Evolutionary conservation across 2,888 invertebrate species (phyloP).

Genomic region (Serripes groenlandicus): DNA sequence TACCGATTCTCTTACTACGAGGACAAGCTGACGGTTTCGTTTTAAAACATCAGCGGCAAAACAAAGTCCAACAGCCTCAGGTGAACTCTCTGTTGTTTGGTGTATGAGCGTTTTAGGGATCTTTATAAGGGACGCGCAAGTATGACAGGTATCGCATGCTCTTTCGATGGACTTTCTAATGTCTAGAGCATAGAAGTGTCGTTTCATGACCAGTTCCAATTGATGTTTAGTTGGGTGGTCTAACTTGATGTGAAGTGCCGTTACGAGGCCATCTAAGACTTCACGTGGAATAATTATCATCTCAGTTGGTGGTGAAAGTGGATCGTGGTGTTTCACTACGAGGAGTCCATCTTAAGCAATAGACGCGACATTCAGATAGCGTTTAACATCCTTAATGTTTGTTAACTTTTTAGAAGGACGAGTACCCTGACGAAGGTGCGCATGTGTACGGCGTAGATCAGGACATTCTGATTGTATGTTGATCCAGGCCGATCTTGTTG

Average conservation of each 20-base stretch:
- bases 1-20: constrained; percentile 54
- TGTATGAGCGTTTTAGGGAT: constrained; percentile 39
- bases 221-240: constrained; percentile 62
- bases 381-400: constrained; percentile 66
- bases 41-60: constrained; percentile 73
- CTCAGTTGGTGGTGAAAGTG: constrained; percentile 41
- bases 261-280: constrained; percentile 62
- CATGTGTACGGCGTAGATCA: constrained; percentile 65
- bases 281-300: constrained; percentile 64
- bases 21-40: constrained; percentile 62
- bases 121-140: constrained; percentile 63
- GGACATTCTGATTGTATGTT: constrained; percentile 65
- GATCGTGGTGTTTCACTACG: constrained; percentile 39
- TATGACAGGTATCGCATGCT: constrained; percentile 57
- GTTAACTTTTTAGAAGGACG: constrained; percentile 70
- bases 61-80: constrained; percentile 52
- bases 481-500: constrained; percentile 61
- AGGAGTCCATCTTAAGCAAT: constrained; percentile 68
- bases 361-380: constrained; percentile 58
- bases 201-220: constrained; percentile 56
- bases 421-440: constrained; percentile 70
- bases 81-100: constrained; percentile 65
- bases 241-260: constrained; percentile 64
- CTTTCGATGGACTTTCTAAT: constrained; percentile 47
- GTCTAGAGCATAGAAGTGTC: constrained; percentile 67